A percentile compares a stretch with the other conserved stretches of the same genome.
These are phyloP conservation scores for Entomyzon cyanotis DNA, from an alignment of 2,113 vertebrate genomes.

Conservation along the genomic window DNA sequence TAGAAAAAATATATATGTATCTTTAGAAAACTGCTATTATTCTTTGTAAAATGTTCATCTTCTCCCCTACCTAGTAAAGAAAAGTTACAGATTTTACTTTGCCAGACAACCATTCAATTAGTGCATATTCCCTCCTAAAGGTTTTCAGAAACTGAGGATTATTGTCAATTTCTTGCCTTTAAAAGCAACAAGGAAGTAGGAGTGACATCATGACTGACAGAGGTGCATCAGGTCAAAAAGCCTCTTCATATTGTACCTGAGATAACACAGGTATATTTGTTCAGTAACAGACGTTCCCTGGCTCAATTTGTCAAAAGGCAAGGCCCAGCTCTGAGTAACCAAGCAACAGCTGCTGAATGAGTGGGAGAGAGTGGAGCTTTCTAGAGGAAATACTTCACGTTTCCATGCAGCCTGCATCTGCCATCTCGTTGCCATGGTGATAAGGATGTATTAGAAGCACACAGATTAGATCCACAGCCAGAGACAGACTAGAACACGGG, in stretches of 20 bases:
- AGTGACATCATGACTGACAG: neutral
- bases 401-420: neutral
- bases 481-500: neutral
- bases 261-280: neutral
- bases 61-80: neutral
- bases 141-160: neutral
- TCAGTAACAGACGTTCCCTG: neutral
- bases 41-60: neutral
- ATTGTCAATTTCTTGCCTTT: neutral
- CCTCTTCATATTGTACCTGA: neutral
- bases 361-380: neutral
- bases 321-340: neutral
- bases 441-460: neutral
- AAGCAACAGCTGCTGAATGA: neutral
- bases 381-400: neutral
- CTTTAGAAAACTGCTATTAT: neutral
- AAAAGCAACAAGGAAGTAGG: neutral
- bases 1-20: neutral
- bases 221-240: neutral
- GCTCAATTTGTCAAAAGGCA: neutral
- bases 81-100: neutral
- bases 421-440: conserved; percentile 14
- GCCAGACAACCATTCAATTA: neutral
- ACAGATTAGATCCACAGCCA: neutral
- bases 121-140: neutral